Evolutionary conservation across 2,797 vertebrate genomes (phyloP).

Genomic region (Steatocranus sp.): DNA sequence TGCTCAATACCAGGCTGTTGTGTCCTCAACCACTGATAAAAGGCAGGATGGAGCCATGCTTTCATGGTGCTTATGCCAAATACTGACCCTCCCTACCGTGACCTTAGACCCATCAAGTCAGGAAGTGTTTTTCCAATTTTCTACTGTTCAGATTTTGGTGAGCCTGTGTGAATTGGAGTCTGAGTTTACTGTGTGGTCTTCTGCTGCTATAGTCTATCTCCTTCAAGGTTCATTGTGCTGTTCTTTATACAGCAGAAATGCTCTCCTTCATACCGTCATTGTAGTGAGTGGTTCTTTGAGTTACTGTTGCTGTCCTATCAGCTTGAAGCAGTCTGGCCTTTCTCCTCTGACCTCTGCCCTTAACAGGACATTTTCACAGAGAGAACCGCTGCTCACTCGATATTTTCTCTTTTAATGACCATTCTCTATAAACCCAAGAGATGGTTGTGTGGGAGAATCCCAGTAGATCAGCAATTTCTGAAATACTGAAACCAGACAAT

Average conservation of each 20-base stretch:
- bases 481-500: neutral
- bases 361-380: neutral
- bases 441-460: neutral
- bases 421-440: neutral
- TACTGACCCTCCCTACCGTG: neutral
- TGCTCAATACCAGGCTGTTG: neutral
- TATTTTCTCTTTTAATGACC: neutral
- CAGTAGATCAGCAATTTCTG: neutral
- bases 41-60: neutral
- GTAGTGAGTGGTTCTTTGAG: neutral
- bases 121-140: neutral
- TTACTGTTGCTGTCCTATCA: neutral
- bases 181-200: neutral
- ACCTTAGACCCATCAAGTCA: neutral
- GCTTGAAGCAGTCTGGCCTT: neutral
- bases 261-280: neutral
- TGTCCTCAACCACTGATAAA: neutral
- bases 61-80: neutral
- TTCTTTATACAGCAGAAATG: neutral
- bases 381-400: neutral
- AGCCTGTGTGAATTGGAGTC: accelerated
- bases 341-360: neutral
- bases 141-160: neutral
- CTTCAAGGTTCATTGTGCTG: neutral
- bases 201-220: neutral